phyloP scores from a whole-genome alignment of 2,888 invertebrate genomes.

The Phyllotreta striolata region DNA sequence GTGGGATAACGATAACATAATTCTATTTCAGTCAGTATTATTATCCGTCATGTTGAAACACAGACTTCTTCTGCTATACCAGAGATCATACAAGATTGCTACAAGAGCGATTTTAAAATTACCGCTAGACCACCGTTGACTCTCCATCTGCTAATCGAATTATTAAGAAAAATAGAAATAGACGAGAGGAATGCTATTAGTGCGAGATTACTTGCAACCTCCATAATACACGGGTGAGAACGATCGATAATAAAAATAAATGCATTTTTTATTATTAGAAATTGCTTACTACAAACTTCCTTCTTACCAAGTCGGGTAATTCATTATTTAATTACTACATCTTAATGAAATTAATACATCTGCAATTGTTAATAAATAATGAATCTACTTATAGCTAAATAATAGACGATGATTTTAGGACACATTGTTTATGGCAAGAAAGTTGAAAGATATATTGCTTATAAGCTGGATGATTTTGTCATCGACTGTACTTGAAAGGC shows the following conservation, averaged over 20 bases:
- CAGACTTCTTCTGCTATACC: constrained; percentile 63
- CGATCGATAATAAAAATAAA: not conserved
- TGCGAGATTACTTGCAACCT: constrained; percentile 65
- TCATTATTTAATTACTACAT: too few species aligned
- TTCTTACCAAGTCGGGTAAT: too few species aligned
- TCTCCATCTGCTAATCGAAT: constrained; percentile 67
- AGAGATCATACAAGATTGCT: constrained; percentile 67
- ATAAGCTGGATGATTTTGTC: constrained; percentile 7
- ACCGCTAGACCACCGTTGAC: constrained; percentile 65
- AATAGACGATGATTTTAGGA: too few species aligned
- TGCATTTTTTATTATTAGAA: not conserved
- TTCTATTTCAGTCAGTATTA: constrained; percentile 6
- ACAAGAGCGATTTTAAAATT: constrained; percentile 63
- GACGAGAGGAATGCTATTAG: constrained; percentile 63
- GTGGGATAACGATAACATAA: constrained; percentile 10
- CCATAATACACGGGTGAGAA: constrained; percentile 67
- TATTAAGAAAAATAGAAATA: constrained; percentile 69
- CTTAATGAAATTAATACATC: too few species aligned
- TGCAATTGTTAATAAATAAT: too few species aligned
- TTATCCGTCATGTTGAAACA: constrained; percentile 50
- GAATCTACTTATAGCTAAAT: constrained; percentile 1
- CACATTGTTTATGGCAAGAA: too few species aligned
- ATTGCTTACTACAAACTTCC: not conserved
- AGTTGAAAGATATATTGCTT: not conserved
- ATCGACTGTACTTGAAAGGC: constrained; percentile 14